Percentiles rank a stretch among this genome's conserved stretches.
phyloP scores from a whole-genome alignment of 2,888 invertebrate genomes.

The Ommatoiulus sabulosus region DNA sequence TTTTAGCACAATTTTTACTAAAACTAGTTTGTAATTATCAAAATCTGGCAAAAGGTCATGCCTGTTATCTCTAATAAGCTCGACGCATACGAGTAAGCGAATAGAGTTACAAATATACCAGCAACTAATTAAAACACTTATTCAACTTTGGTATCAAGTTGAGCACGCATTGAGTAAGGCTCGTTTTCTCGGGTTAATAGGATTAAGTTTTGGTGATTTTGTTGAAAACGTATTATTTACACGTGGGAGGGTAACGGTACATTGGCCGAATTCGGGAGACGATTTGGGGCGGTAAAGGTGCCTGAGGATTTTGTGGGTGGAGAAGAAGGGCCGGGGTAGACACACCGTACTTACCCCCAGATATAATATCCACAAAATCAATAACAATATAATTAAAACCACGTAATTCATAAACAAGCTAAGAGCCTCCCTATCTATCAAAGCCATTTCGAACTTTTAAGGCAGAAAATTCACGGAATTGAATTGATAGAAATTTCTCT shows the following conservation, averaged over 20 bases:
- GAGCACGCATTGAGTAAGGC: neutral
- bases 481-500: neutral
- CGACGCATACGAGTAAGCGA: neutral
- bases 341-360: constrained; percentile 61
- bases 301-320: neutral
- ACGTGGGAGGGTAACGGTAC: neutral
- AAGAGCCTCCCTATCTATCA: constrained; percentile 53
- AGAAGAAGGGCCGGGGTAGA: constrained; percentile 36
- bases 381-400: constrained; percentile 62
- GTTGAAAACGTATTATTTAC: neutral
- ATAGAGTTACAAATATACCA: neutral
- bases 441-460: constrained; percentile 46
- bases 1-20: neutral
- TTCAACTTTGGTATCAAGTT: constrained; percentile 13
- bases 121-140: constrained; percentile 15
- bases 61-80: constrained; percentile 5
- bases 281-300: neutral
- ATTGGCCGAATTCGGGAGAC: neutral
- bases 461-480: neutral
- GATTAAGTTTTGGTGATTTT: neutral
- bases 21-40: neutral
- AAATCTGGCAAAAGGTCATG: neutral
- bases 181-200: neutral
- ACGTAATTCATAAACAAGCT: constrained; percentile 61
- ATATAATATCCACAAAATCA: constrained; percentile 62